Percentiles rank a stretch among this genome's conserved stretches.
phyloP scores from a whole-genome alignment of 1,140 invertebrate species.

The Branchinecta lindahli region DNA sequence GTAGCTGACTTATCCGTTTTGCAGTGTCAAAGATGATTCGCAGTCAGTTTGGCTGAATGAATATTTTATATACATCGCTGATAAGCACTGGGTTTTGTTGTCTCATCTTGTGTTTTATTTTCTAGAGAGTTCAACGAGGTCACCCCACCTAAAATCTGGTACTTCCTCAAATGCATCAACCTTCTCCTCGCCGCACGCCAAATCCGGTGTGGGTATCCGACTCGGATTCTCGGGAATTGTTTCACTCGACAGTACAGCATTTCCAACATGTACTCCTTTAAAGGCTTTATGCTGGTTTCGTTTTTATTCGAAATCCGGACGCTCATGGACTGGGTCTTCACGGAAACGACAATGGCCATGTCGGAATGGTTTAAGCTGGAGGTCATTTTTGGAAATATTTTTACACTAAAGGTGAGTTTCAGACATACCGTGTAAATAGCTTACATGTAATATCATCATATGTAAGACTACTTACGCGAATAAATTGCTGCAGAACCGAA shows the following conservation, averaged over 20 bases:
- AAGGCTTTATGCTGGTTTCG: slow-evolving; percentile 86
- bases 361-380: slow-evolving; percentile 99
- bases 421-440: neutral
- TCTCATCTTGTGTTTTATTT: slow-evolving; percentile 25
- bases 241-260: slow-evolving; percentile 87
- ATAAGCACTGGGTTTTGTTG: no score
- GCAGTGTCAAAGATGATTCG: no score
- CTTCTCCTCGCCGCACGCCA: slow-evolving; percentile 86
- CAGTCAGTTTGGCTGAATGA: no score
- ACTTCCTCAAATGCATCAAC: slow-evolving; percentile 92
- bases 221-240: slow-evolving; percentile 86
- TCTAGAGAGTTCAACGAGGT: slow-evolving; percentile 64
- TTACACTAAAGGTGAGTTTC: slow-evolving; percentile 60
- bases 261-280: slow-evolving; percentile 79
- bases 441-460: no score
- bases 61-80: no score
- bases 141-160: slow-evolving; percentile 81
- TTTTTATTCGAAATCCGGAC: slow-evolving; percentile 92
- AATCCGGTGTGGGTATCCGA: slow-evolving; percentile 87
- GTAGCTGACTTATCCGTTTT: no score
- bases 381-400: slow-evolving; percentile 93
- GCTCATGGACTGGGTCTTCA: slow-evolving; percentile 99
- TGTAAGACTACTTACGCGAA: no score
- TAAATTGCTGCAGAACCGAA: no score
- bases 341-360: slow-evolving; percentile 92